Evolutionary conservation across 2,113 vertebrate genomes (phyloP), one percentile per base, ranked within the genome.

Genomic region (Otis tarda): DNA sequence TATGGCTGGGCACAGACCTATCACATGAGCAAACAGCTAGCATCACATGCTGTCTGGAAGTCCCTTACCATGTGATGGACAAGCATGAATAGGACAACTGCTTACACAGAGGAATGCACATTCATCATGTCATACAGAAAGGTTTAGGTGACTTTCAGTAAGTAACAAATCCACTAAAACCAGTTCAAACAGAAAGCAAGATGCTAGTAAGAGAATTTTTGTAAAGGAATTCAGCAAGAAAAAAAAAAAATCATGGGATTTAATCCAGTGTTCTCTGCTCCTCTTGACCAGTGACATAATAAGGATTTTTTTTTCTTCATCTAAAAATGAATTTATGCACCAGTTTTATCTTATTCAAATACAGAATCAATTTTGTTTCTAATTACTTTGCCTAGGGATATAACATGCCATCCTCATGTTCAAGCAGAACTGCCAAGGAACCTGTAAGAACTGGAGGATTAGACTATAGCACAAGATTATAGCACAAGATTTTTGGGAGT

Each of bases 151-250:
- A 74, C 56, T 39, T 74, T 61, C 35, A 41, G 35, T 35, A 33
- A 80, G 28, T 35, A 76, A 69, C 1, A 3, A 52, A 81, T 56
- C 14, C 22, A 37, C 55, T 52, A 63, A 93, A 74, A 22, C 5
- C 7, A 63, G 17, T 39, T 70, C 50, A 78, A 47, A 2, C 1
- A 70, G 31, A 63, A 67, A 45, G 20, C 9, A 69, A 85, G 90
- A 64, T 0, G 0, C 6, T 35, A 33, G 10, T 61, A 30, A 64
- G 19, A 76, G 1, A 39, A 41, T 18, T 79, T 45, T 85, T 25
- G 43, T 52, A 7, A 71, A 71, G 67, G 6, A 71, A 33, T 39
- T 76, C 0, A 3, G 6, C 15, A 69, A 33, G 22, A 11, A 52
- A 80, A 73, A 45, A n/a, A 33, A 31, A 20, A 31, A 35, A 8